Evolutionary conservation across 1,140 invertebrate genomes (phyloP).

Genomic region (Goniozus legneri): DNA sequence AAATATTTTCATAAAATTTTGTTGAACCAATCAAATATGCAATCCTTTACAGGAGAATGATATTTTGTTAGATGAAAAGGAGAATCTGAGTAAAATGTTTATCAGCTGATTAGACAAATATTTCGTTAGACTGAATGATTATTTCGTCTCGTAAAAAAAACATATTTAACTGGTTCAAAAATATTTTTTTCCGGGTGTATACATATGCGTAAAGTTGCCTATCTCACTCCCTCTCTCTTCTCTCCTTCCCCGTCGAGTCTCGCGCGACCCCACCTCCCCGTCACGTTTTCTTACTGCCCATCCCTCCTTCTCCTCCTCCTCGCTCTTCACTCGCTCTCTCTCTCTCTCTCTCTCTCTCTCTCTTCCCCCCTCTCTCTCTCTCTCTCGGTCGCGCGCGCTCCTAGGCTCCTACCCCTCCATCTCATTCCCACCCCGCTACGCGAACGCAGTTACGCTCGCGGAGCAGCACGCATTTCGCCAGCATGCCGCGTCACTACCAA

Average conservation of each 20-base stretch:
- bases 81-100: background rate
- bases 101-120: background rate
- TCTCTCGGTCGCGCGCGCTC: background rate
- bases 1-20: too few relatives aligned
- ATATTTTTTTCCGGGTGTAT: too few relatives aligned
- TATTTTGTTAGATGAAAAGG: too few relatives aligned
- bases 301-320: constrained; percentile 2
- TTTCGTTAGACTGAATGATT: background rate
- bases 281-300: background rate
- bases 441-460: constrained; percentile 5
- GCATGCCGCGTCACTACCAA: constrained; percentile 34
- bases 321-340: constrained; percentile 5
- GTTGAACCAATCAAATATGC: too few relatives aligned
- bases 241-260: background rate
- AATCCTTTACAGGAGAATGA: too few relatives aligned
- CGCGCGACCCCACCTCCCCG: background rate
- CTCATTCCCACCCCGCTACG: constrained; percentile 13
- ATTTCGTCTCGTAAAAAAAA: too few relatives aligned
- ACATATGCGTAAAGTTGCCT: background rate
- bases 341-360: constrained; percentile 8
- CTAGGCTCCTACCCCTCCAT: background rate
- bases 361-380: background rate
- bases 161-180: background rate
- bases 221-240: constrained; percentile 2
- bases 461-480: constrained; percentile 31